Evolutionary conservation across 2,888 invertebrate genomes (phyloP).

Genomic region (Oithona nana): DNA sequence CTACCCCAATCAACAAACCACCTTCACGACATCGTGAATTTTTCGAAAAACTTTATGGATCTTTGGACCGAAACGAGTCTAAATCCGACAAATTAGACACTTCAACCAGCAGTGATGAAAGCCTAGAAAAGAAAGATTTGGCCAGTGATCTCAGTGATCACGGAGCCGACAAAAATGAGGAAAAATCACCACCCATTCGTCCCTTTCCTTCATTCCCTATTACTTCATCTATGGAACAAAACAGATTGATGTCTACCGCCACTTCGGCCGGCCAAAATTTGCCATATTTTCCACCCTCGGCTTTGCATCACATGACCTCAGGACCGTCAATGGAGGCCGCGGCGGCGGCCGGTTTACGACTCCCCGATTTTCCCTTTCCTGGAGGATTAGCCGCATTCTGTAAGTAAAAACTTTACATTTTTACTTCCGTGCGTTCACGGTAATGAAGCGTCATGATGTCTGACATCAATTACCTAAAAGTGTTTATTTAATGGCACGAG

Average conservation of each 20-base stretch:
- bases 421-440: too few relatives aligned
- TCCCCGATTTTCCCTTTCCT: slow-evolving; percentile 33
- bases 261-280: neutral
- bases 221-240: neutral
- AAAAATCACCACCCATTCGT: neutral
- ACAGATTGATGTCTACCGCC: neutral
- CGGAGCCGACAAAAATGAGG: too few relatives aligned
- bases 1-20: neutral
- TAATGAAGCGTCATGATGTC: too few relatives aligned
- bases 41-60: neutral
- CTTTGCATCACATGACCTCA: neutral
- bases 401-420: too few relatives aligned
- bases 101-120: neutral
- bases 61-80: neutral
- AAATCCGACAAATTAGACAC: neutral
- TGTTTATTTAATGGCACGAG: too few relatives aligned
- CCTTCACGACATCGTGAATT: neutral
- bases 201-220: neutral
- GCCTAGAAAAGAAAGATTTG: neutral
- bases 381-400: slow-evolving; percentile 39
- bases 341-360: neutral
- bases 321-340: neutral
- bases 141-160: too few relatives aligned
- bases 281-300: neutral
- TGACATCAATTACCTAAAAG: too few relatives aligned